A percentile compares a stretch with the other conserved stretches of the same genome.
phyloP scores from a whole-genome alignment of 2,113 vertebrate species.

The Otus sunia region DNA sequence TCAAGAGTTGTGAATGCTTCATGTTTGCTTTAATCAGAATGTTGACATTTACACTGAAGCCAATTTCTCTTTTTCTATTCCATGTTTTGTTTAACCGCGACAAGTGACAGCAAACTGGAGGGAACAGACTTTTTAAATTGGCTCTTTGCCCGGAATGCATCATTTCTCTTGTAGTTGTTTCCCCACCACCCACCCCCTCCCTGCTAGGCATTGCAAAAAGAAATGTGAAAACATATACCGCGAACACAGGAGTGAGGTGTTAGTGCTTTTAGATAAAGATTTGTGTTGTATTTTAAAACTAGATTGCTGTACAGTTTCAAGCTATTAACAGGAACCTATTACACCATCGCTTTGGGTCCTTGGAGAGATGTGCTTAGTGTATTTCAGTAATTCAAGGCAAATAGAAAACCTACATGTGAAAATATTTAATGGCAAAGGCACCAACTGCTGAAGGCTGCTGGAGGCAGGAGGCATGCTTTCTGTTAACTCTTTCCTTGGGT shows the following conservation, averaged over 20 bases:
- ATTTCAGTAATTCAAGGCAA: constrained; percentile 84
- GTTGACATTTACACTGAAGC: constrained; percentile 86
- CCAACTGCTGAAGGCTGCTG: constrained; percentile 58
- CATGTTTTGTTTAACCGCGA: constrained; percentile 82
- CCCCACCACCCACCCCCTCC: not conserved
- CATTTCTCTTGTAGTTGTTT: constrained; percentile 78
- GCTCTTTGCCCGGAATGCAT: constrained; percentile 81
- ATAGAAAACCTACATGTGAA: constrained; percentile 77
- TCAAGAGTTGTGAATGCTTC: constrained; percentile 79
- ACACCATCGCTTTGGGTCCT: constrained; percentile 66
- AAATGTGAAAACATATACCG: constrained; percentile 77
- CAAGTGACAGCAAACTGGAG: constrained; percentile 84
- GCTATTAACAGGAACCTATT: constrained; percentile 81
- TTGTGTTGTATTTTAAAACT: constrained; percentile 84
- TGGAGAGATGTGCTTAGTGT: constrained; percentile 78
- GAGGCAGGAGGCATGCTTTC: constrained; percentile 9
- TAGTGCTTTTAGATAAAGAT: constrained; percentile 82
- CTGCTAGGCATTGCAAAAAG: constrained; percentile 65
- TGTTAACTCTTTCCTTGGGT: constrained; percentile 58
- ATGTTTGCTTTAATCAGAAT: constrained; percentile 87
- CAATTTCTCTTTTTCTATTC: constrained; percentile 81
- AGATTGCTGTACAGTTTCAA: constrained; percentile 80
- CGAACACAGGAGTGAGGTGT: constrained; percentile 74
- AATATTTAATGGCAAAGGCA: constrained; percentile 78
- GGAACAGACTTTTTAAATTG: constrained; percentile 83